Conservation (phyloP, 2,888 invertebrate species). For the Monoplex corrugatus region DNA sequence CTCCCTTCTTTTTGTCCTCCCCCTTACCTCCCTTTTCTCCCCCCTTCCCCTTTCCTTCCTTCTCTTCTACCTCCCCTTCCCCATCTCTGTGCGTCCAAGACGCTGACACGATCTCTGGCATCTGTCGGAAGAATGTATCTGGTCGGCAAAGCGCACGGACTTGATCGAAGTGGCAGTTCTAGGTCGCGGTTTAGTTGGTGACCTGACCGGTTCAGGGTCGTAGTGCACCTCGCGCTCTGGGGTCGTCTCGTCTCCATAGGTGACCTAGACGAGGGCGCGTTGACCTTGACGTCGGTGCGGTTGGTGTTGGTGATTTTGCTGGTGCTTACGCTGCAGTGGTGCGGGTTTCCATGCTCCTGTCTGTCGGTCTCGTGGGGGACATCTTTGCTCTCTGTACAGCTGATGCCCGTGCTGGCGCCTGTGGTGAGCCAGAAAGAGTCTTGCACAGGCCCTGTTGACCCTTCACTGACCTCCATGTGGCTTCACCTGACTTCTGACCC, state of each 20-base stretch:
- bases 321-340: no score
- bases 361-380: no score
- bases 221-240: conserved; percentile 14
- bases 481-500: no score
- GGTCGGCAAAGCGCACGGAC: conserved; percentile 31
- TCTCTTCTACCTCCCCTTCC: background rate
- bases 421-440: no score
- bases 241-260: background rate
- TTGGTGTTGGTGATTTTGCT: background rate
- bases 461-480: no score
- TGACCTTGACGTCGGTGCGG: background rate
- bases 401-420: no score
- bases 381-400: no score
- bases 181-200: background rate
- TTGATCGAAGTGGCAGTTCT: background rate
- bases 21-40: background rate
- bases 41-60: background rate
- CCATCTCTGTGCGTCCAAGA: background rate
- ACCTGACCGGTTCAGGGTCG: background rate
- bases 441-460: no score
- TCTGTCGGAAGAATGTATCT: background rate
- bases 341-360: no score
- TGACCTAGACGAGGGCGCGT: background rate
- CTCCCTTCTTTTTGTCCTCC: background rate
- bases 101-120: background rate